phyloP scores from a whole-genome alignment of 2,888 invertebrate genomes.

The Microplitis manilae region DNA sequence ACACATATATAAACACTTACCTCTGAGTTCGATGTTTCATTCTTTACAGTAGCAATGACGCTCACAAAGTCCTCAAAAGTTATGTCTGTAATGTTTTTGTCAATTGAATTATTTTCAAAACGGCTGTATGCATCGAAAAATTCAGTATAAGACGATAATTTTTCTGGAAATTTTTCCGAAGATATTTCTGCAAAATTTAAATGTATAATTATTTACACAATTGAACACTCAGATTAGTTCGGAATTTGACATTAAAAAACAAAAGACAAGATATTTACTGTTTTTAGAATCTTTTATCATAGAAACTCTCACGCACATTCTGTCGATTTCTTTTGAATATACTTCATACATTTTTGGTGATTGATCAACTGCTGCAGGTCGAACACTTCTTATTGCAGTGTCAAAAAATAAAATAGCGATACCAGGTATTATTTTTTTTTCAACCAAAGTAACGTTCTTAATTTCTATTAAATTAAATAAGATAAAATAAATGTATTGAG shows the following conservation, averaged over 20 bases:
- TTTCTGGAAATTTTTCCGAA: no score
- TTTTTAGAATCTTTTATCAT: background rate
- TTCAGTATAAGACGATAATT: no score
- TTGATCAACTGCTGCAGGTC: background rate
- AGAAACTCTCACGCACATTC: background rate
- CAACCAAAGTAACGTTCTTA: background rate
- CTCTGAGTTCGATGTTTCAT: no score
- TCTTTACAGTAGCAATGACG: no score
- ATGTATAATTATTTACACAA: no score
- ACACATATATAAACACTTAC: no score
- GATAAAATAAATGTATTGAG: no score
- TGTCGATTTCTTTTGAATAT: background rate
- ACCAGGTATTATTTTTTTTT: background rate
- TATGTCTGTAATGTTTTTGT: no score
- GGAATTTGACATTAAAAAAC: background rate
- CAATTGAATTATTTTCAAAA: no score
- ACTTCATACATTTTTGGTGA: background rate
- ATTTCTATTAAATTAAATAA: background rate
- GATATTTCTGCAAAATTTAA: no score
- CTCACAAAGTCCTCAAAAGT: no score
- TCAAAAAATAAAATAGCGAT: background rate
- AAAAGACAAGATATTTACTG: background rate
- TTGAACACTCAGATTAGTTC: background rate
- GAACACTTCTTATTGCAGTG: background rate
- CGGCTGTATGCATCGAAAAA: no score